phyloP scores from a whole-genome alignment of 2,113 vertebrate species.

The Galeopterus variegatus region DNA sequence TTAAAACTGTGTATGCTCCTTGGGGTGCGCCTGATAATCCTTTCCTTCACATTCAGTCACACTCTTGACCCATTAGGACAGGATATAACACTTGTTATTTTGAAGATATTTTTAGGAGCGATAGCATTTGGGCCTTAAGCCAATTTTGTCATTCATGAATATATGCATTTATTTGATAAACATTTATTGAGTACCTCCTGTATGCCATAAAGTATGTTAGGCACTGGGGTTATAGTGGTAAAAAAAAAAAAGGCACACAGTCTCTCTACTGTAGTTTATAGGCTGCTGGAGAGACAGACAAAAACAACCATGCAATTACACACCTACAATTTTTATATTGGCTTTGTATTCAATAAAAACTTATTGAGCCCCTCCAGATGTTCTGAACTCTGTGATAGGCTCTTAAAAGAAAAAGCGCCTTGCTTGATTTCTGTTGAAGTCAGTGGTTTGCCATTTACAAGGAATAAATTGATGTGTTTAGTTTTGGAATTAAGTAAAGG shows the following conservation, averaged over 20 bases:
- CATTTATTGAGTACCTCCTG: background rate
- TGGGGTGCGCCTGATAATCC: background rate
- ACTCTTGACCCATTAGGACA: background rate
- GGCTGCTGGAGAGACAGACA: background rate
- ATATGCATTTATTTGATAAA: background rate
- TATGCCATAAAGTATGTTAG: background rate
- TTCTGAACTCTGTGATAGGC: background rate
- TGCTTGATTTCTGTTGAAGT: constrained; percentile 18
- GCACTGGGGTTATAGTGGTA: background rate
- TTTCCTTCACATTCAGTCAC: background rate
- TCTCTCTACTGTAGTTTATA: background rate
- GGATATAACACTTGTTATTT: background rate
- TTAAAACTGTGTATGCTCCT: background rate
- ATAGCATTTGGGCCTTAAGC: background rate
- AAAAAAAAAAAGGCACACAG: background rate
- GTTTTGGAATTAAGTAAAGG: constrained; percentile 5
- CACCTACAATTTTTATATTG: constrained; percentile 32
- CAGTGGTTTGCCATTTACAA: background rate
- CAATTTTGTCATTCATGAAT: background rate
- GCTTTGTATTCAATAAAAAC: constrained; percentile 39
- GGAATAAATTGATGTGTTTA: background rate
- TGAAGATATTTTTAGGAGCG: background rate
- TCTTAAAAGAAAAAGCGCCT: constrained; percentile 21
- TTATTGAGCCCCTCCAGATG: background rate
- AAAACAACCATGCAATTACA: constrained; percentile 21